phyloP scores from a whole-genome alignment of 2,797 vertebrate species.

The Denticeps clupeoides region DNA sequence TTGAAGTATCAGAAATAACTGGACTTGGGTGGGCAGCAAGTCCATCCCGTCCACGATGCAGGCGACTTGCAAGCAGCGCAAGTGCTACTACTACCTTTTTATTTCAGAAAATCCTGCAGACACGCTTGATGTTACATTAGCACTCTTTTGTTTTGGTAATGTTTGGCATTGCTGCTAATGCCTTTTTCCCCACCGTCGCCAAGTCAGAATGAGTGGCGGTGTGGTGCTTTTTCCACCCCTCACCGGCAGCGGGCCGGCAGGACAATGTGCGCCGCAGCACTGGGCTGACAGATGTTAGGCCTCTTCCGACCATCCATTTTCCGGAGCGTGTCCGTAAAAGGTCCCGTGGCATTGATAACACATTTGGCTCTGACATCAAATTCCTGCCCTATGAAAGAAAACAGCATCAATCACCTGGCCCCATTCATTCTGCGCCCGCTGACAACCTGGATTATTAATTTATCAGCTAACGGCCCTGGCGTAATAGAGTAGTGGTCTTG shows the following conservation, averaged over 20 bases:
- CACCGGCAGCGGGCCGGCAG: slow-evolving; percentile 87
- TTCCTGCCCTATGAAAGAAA: slow-evolving; percentile 86
- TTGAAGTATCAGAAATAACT: too few relatives aligned
- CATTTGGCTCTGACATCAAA: slow-evolving; percentile 93
- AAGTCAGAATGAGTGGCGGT: neutral
- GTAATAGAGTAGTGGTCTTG: slow-evolving; percentile 61
- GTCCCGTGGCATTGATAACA: slow-evolving; percentile 89
- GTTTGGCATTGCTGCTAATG: too few relatives aligned
- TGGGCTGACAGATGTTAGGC: slow-evolving; percentile 78
- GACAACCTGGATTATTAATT: slow-evolving; percentile 74
- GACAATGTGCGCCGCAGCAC: slow-evolving; percentile 79
- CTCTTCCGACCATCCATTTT: slow-evolving; percentile 78
- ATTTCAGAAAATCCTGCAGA: too few relatives aligned
- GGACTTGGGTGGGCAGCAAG: too few relatives aligned
- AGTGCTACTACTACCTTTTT: too few relatives aligned
- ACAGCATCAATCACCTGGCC: slow-evolving; percentile 74
- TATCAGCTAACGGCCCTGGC: slow-evolving; percentile 64
- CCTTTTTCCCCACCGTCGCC: too few relatives aligned
- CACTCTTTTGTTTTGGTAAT: too few relatives aligned
- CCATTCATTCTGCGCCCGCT: slow-evolving; percentile 66
- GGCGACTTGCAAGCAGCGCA: too few relatives aligned
- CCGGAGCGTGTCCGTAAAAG: slow-evolving; percentile 82
- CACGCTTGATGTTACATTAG: too few relatives aligned
- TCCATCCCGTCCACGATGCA: too few relatives aligned
- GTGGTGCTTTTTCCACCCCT: neutral